A percentile compares a stretch with the other conserved stretches of the same genome.
These are phyloP conservation scores for Scaptomyza graminum DNA, from an alignment of 1,140 invertebrate species.

Conservation along the genomic window DNA sequence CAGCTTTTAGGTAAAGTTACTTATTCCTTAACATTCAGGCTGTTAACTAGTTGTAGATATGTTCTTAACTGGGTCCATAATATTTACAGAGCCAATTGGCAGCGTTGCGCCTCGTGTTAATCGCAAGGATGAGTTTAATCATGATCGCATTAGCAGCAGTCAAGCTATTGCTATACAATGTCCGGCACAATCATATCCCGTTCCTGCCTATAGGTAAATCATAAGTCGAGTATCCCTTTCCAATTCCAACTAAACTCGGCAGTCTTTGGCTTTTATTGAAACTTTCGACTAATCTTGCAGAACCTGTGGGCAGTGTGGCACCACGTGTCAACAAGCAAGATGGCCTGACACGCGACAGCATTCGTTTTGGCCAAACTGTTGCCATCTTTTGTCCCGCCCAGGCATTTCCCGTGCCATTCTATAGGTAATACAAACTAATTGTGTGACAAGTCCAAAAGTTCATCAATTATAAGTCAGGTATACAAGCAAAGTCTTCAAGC, in stretches of 20 bases:
- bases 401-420: slow-evolving; percentile 87
- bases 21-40: slow-evolving; percentile 23
- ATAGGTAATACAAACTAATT: slow-evolving; percentile 85
- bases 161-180: slow-evolving; percentile 86
- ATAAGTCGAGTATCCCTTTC: slow-evolving; percentile 43
- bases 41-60: not conserved
- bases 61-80: not conserved
- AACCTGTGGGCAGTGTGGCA: slow-evolving; percentile 87
- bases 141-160: slow-evolving; percentile 84
- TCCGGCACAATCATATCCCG: slow-evolving; percentile 88
- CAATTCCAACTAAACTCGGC: not conserved
- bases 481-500: slow-evolving; percentile 45
- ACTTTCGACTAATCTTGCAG: slow-evolving; percentile 22
- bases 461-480: slow-evolving; percentile 39
- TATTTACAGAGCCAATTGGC: slow-evolving; percentile 88
- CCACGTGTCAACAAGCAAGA: slow-evolving; percentile 87
- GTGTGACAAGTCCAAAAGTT: slow-evolving; percentile 45
- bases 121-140: slow-evolving; percentile 89
- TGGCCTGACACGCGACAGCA: slow-evolving; percentile 84
- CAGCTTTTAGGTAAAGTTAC: slow-evolving; percentile 86
- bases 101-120: slow-evolving; percentile 90
- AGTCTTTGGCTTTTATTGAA: not conserved
- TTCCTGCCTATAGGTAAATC: slow-evolving; percentile 86
- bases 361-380: slow-evolving; percentile 57
- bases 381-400: slow-evolving; percentile 88